phyloP scores from a whole-genome alignment of 2,797 vertebrate species.

The Mormyrus proboscirostris region DNA sequence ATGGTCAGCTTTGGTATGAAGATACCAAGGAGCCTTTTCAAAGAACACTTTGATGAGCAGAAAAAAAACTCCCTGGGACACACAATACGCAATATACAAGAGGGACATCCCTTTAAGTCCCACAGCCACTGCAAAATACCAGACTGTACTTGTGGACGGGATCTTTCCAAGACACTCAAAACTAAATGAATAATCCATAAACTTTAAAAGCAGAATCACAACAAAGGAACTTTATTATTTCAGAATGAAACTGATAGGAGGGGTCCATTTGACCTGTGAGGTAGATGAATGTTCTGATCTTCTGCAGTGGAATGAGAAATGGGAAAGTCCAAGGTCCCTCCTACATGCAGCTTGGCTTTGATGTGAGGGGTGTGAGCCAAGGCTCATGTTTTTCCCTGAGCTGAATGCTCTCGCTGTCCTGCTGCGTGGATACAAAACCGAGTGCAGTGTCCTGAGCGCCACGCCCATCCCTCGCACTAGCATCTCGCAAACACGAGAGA shows the following conservation, averaged over 20 bases:
- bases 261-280: neutral
- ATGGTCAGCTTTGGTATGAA: neutral
- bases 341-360: neutral
- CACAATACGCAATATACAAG: neutral
- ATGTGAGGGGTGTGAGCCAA: neutral
- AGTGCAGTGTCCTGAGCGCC: neutral
- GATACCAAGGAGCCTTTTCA: neutral
- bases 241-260: neutral
- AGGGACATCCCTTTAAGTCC: neutral
- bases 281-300: neutral
- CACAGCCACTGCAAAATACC: neutral
- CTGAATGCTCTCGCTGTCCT: constrained; percentile 13
- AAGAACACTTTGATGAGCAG: neutral
- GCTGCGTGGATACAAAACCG: neutral
- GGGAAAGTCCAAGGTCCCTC: neutral
- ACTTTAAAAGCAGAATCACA: constrained; percentile 1
- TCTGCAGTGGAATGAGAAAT: neutral
- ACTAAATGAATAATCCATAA: neutral
- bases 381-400: neutral
- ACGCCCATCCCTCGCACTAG: neutral
- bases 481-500: neutral
- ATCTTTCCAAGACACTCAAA: neutral
- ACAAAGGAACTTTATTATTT: neutral
- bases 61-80: neutral
- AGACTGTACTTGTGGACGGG: neutral